Conservation (phyloP, 1,140 invertebrate species). For the Euwallacea fornicatus region DNA sequence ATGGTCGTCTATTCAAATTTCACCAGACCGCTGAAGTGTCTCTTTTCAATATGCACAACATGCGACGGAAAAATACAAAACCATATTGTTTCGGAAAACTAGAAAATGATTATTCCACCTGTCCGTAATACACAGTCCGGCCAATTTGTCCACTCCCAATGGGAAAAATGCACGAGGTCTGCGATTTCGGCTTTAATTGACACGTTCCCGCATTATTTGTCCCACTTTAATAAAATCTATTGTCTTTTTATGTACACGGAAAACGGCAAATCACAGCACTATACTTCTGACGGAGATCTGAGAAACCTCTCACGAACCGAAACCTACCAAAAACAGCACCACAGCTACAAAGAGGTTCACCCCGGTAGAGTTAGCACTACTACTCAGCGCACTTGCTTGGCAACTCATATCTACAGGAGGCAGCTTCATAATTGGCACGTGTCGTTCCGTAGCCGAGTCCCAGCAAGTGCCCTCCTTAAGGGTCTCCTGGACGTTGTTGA, state of each 20-base stretch:
- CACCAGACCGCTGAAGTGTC: not conserved
- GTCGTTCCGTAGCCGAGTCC: slow-evolving; percentile 61
- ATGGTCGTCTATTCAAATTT: too few species aligned
- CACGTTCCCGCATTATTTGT: not conserved
- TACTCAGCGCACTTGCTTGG: slow-evolving; percentile 73
- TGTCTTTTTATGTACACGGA: not conserved
- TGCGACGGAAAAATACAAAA: not conserved
- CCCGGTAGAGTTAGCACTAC: not conserved
- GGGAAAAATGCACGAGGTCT: not conserved
- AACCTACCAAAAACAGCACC: slow-evolving; percentile 15
- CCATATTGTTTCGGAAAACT: not conserved
- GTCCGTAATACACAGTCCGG: not conserved
- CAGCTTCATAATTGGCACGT: slow-evolving; percentile 68
- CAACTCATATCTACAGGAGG: slow-evolving; percentile 74
- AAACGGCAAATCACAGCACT: not conserved
- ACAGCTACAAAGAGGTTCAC: not conserved
- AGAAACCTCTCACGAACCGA: slow-evolving; percentile 14
- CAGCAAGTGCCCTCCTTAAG: slow-evolving; percentile 64
- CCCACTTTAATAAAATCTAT: not conserved
- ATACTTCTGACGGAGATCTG: not conserved
- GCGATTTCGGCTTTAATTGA: slow-evolving; percentile 2
- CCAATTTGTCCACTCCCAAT: not conserved
- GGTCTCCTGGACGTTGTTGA: slow-evolving; percentile 56
- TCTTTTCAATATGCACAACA: not conserved
- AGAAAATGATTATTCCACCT: not conserved